Percentiles rank a stretch among this genome's conserved stretches.
These are phyloP conservation scores for Andrena minutula DNA, from an alignment of 2,888 invertebrate genomes.

Conservation along the genomic window DNA sequence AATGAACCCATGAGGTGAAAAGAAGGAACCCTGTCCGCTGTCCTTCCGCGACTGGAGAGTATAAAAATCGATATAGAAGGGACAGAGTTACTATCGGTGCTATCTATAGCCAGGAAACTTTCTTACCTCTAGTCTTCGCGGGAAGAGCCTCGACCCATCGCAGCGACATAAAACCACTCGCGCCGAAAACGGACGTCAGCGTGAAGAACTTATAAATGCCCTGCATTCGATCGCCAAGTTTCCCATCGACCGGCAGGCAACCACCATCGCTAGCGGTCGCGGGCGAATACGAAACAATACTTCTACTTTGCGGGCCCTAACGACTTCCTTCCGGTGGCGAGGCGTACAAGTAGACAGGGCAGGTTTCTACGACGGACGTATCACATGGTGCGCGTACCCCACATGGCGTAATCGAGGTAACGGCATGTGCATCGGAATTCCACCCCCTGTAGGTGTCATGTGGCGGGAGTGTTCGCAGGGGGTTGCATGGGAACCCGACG, in stretches of 20 bases:
- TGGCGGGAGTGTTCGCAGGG: conserved; percentile 82
- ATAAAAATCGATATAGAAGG: conserved; percentile 26
- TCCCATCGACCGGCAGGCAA: not conserved
- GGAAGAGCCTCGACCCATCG: not conserved
- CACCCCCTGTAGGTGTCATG: conserved; percentile 81
- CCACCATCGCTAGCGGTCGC: not conserved
- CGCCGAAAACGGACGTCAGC: not conserved
- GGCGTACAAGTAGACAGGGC: conserved; percentile 27
- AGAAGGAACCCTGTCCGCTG: conserved; percentile 8
- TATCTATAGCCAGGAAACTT: not conserved
- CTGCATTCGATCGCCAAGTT: not conserved
- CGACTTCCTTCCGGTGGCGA: conserved; percentile 56
- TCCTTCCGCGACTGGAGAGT: not conserved
- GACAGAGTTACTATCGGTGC: conserved; percentile 5
- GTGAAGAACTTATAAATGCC: not conserved
- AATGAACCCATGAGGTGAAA: conserved; percentile 40
- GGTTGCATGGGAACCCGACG: conserved; percentile 83
- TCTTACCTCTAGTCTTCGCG: not conserved
- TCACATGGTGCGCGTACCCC: conserved; percentile 72
- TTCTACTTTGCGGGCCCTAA: conserved; percentile 32
- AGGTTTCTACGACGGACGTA: conserved; percentile 31
- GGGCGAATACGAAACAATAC: conserved; percentile 33
- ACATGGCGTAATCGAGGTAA: conserved; percentile 73
- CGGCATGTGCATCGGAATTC: conserved; percentile 81
- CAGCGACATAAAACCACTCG: too few species aligned